Evolutionary conservation across 2,797 vertebrate genomes (phyloP), one percentile per base, ranked within the genome.

Genomic region (Macroramphosus scolopax): DNA sequence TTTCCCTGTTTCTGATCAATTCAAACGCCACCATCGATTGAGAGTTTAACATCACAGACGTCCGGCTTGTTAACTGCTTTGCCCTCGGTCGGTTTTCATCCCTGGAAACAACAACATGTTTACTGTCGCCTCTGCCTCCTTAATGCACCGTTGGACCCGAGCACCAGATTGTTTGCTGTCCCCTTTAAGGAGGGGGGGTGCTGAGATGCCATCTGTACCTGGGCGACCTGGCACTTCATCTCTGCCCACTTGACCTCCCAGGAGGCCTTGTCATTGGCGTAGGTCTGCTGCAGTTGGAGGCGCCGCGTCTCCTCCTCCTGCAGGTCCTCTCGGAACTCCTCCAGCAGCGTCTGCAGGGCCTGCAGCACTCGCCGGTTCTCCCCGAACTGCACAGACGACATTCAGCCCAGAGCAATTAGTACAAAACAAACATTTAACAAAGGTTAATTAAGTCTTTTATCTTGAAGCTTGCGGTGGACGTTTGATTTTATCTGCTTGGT

Each of bases 161-260:
- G 8, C 2, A 15, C 11, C 63, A 75, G 64, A 72, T 51, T 73
- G 61, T 33, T 53, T 42, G 15, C 65, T 56, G 65, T 64, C 38
- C 6, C 34, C 70, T 72, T 70, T 72, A 68, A 75, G 67, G 58
- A 15, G 38, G 62, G 58, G n/a, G 36, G 62, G 8, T 5, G 39
- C 80, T 75, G 80, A 56, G 82, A 52, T 3, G 42, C 78, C 82
- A 79, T 75, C 75, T 62, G 65, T 92, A 98, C 96, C 95, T 97
- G 92, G 1, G 90, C 57, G 1, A 94, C 83, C 61, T 84, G 93
- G 72, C 95, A 91, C 80, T 90, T 95, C 60, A 98, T 91, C 34
- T 93, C 80, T 0, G 93, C 86, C 84, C 91, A 87, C 70, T 96
- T 94, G 76, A 98, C 87, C 51, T 98, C 93, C 94, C 95, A 97